Percentiles rank a stretch among this genome's conserved stretches.
These are phyloP conservation scores for Aspidiotus destructor DNA, from an alignment of 2,888 invertebrate species.

Conservation along the genomic window DNA sequence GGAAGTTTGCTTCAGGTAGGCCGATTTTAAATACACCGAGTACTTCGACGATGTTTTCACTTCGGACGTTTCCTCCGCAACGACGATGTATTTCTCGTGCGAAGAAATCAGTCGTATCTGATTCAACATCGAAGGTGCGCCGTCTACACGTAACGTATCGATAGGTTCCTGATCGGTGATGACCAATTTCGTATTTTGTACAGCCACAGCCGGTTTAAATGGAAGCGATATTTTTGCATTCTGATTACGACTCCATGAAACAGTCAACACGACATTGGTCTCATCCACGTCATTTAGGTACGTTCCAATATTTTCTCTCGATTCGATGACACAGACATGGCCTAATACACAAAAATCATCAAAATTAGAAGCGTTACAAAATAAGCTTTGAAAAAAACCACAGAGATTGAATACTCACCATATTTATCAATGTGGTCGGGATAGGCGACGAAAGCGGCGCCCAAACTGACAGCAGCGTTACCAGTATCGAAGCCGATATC, in stretches of 20 bases:
- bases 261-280: constrained; percentile 6
- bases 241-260: constrained; percentile 19
- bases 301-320: background rate
- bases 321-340: constrained; percentile 23
- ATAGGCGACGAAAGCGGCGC: constrained; percentile 10
- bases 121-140: constrained; percentile 14
- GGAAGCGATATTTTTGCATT: constrained; percentile 7
- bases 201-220: constrained; percentile 15
- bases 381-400: too few species aligned
- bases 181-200: background rate
- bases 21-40: constrained; percentile 20
- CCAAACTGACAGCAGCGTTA: background rate
- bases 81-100: constrained; percentile 12
- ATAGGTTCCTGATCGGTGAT: constrained; percentile 17
- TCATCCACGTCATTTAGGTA: background rate
- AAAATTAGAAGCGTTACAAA: too few species aligned
- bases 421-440: constrained; percentile 9
- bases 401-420: background rate
- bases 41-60: constrained; percentile 5
- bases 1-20: constrained; percentile 12
- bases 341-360: background rate
- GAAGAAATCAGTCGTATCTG: constrained; percentile 5
- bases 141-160: constrained; percentile 12
- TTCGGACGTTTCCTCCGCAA: constrained; percentile 11
- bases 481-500: constrained; percentile 15